Base-by-base conservation (phyloP, 2,113 vertebrate species). In the Brienomyrus brachyistius region DNA sequence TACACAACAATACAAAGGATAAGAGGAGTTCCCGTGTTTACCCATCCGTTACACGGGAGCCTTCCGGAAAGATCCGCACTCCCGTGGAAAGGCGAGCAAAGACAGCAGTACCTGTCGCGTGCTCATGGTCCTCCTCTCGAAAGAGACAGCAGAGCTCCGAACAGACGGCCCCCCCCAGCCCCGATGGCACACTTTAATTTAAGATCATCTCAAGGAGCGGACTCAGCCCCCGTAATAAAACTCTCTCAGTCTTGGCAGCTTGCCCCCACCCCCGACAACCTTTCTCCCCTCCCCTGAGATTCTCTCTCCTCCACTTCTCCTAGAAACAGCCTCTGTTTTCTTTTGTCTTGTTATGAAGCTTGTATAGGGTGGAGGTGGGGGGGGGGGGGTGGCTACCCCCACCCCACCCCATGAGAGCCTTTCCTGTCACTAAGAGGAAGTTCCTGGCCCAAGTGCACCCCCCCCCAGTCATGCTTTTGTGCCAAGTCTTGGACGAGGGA, bases 401-500 rank as follows among this genome's bases (percentile, higher is more conserved):
- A 11, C 31, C n/a, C 45, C 47, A 31, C 90, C 86, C 89, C 80
- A 62, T 10, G 59, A 96, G 93, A 82, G 92, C 95, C 95, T 95
- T 95, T 95, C 93, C 93, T 93, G 94, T 94, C 94, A 93, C 94
- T 95, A 94, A 93, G 94, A 97, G 95, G 95, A 89, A 96, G 96
- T 95, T 95, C 94, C 94, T 27, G 35, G 93, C 94, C 95, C 93
- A 94, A 56, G 54, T 5, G 15, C 94, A 48, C 83, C 23, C 8
- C 21, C 47, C 10, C 56, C 0, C 17, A 19, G 19, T 31, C 93
- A 86, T 93, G 91, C n/a, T 94, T 93, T 93, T 92, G 91, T 91
- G 95, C 95, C 95, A 96, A 88, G 87, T 94, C 95, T 94, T 90
- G 94, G 95, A 95, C 95, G 94, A 94, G 94, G 94, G 95, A 94